Percentiles rank a stretch among this genome's conserved stretches.
These are phyloP conservation scores for Apeltes quadracus DNA, from an alignment of 2,113 vertebrate genomes.

Conservation along the genomic window DNA sequence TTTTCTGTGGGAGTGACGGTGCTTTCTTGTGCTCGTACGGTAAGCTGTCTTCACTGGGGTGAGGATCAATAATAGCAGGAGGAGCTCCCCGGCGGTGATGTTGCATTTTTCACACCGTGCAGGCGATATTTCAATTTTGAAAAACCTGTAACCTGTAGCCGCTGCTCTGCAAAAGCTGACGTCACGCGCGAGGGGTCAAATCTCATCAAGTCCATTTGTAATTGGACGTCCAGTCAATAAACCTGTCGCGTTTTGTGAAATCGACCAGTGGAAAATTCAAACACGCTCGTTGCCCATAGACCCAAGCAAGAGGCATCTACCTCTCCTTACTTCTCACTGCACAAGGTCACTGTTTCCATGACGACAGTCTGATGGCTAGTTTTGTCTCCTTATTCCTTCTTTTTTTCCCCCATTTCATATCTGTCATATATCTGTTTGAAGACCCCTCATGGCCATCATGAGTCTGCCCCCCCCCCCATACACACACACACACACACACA, in stretches of 20 bases:
- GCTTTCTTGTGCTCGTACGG: slow-evolving; percentile 15
- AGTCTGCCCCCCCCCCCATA: background rate
- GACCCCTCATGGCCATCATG: slow-evolving; percentile 58
- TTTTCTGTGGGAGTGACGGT: slow-evolving; percentile 1
- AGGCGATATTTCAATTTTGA: slow-evolving; percentile 12
- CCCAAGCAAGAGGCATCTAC: slow-evolving; percentile 65
- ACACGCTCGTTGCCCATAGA: slow-evolving; percentile 62
- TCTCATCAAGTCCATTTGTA: slow-evolving; percentile 17
- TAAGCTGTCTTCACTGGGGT: slow-evolving; percentile 13
- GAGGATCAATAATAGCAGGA: slow-evolving; percentile 28
- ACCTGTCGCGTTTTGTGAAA: slow-evolving; percentile 37
- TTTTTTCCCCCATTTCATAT: slow-evolving; percentile 66
- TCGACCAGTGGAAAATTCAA: slow-evolving; percentile 49
- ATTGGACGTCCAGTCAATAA: slow-evolving; percentile 18
- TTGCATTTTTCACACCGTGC: slow-evolving; percentile 11
- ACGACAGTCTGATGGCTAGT: slow-evolving; percentile 73
- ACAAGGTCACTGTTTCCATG: slow-evolving; percentile 81
- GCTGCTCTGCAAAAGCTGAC: slow-evolving; percentile 1
- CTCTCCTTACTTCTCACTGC: slow-evolving; percentile 65
- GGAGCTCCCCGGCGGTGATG: slow-evolving; percentile 8
- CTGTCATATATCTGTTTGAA: slow-evolving; percentile 71
- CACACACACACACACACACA: slow-evolving; percentile 4
- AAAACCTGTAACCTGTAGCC: background rate
- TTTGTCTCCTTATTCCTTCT: slow-evolving; percentile 70
- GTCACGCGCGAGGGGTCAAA: background rate